A percentile compares a stretch with the other conserved stretches of the same genome.
Evolutionary conservation across 2,797 vertebrate genomes (phyloP).

Genomic region (Mus spretus): DNA sequence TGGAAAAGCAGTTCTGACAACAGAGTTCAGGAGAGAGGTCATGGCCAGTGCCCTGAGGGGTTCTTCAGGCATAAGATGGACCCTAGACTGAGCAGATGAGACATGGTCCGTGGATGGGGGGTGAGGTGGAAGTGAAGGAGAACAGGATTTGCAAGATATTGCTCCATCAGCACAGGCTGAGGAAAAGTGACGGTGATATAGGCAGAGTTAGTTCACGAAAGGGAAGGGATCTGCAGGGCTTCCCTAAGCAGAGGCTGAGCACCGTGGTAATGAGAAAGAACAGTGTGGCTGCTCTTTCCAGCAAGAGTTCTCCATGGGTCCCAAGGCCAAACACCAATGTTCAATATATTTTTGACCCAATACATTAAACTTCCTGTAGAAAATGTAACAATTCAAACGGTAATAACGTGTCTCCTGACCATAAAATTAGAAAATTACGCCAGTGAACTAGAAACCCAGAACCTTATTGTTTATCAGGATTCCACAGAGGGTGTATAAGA

Average conservation of each 20-base stretch:
- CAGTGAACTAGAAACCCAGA: neutral
- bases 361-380: neutral
- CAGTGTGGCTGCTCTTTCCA: neutral
- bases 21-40: neutral
- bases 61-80: neutral
- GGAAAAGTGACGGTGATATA: neutral
- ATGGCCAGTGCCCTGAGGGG: rapidly evolving
- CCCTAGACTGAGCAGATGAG: neutral
- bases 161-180: neutral
- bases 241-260: neutral
- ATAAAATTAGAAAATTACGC: neutral
- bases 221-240: rapidly evolving
- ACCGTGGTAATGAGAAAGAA: neutral
- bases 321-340: neutral
- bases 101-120: rapidly evolving
- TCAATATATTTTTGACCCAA: neutral
- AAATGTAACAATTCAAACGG: neutral
- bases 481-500: no score
- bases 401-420: neutral
- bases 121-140: neutral
- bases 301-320: neutral
- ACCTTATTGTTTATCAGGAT: rapidly evolving
- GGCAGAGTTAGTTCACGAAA: neutral
- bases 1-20: neutral
- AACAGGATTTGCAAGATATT: rapidly evolving